Conservation (phyloP, 2,888 invertebrate species). For the Aporophyla nigra region DNA sequence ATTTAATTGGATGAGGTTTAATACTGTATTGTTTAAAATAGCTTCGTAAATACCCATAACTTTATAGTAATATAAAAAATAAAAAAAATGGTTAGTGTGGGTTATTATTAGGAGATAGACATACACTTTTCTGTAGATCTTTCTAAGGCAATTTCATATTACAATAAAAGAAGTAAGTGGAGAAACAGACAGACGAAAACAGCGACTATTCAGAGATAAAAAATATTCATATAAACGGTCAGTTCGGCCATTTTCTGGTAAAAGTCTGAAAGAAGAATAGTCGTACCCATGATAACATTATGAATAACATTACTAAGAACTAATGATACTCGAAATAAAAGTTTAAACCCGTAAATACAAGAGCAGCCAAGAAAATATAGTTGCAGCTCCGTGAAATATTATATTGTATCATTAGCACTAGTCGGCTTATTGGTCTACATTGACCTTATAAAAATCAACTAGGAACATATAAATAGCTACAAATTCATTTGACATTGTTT, state of each 20-base stretch:
- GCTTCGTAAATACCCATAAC: too few species aligned
- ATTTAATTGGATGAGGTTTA: too few species aligned
- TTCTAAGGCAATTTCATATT: too few species aligned
- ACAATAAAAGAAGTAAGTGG: too few species aligned
- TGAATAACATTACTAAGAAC: neutral
- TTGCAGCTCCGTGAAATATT: conserved; percentile 17
- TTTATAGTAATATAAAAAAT: too few species aligned
- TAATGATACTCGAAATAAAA: conserved; percentile 3
- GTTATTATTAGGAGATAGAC: too few species aligned
- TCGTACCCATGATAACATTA: neutral
- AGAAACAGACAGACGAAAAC: too few species aligned
- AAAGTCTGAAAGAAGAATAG: neutral
- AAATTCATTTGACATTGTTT: conserved; percentile 65
- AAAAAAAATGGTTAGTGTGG: too few species aligned
- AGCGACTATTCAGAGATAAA: neutral
- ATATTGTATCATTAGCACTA: conserved; percentile 35
- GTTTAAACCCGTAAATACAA: neutral
- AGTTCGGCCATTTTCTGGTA: neutral
- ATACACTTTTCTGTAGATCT: too few species aligned
- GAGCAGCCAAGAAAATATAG: neutral
- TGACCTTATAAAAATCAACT: conserved; percentile 55
- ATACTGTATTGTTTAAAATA: too few species aligned
- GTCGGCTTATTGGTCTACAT: conserved; percentile 48
- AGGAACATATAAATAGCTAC: conserved; percentile 27
- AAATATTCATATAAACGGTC: neutral